phyloP scores from a whole-genome alignment of 2,113 vertebrate species.

The Galeopterus variegatus region DNA sequence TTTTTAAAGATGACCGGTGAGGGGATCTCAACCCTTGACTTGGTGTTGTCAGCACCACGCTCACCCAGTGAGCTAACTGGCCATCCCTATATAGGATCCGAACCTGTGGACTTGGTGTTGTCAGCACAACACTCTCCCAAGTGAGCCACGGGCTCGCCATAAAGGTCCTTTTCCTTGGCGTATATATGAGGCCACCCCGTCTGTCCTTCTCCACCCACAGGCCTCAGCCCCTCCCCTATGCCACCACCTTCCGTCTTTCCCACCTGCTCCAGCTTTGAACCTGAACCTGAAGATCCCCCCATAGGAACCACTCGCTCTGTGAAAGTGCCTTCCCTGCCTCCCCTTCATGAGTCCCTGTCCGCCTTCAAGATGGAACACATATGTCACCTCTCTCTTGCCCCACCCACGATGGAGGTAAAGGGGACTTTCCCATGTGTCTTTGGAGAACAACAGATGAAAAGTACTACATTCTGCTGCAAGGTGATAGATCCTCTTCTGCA shows the following conservation, averaged over 20 bases:
- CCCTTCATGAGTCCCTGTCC: not conserved
- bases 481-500: not conserved
- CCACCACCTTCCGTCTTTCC: not conserved
- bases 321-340: rapidly evolving
- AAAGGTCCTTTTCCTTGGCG: too few relatives aligned
- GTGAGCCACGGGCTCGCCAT: too few relatives aligned
- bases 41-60: too few relatives aligned
- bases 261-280: not conserved
- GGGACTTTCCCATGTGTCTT: not conserved
- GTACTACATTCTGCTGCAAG: not conserved
- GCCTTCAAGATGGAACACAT: not conserved
- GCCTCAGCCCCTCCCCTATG: rapidly evolving
- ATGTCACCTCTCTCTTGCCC: not conserved
- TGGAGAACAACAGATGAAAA: not conserved
- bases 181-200: not conserved
- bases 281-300: not conserved
- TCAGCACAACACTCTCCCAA: too few relatives aligned
- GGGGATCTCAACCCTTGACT: too few relatives aligned
- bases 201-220: not conserved
- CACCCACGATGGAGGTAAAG: not conserved
- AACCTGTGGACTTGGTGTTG: too few relatives aligned
- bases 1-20: too few relatives aligned
- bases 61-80: too few relatives aligned
- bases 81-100: too few relatives aligned
- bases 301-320: not conserved